Evolutionary conservation across 2,113 vertebrate species (phyloP).

Genomic region (Hipposideros armiger): DNA sequence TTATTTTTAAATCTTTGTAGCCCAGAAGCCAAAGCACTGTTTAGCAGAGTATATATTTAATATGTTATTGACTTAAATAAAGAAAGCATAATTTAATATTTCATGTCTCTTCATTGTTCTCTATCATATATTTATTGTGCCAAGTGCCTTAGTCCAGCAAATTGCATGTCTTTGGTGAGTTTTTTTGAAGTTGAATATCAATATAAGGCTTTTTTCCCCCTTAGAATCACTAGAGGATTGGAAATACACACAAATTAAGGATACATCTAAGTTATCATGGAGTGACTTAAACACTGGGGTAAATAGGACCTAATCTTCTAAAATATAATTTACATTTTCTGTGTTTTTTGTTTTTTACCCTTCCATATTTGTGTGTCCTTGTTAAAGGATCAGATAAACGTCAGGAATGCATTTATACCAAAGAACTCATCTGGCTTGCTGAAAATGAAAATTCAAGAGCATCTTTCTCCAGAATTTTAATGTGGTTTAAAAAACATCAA

Average conservation of each 20-base stretch:
- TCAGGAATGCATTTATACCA: neutral
- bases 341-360: neutral
- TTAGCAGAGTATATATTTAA: neutral
- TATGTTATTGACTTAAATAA: neutral
- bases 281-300: neutral
- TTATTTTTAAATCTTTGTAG: constrained; percentile 6
- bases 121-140: neutral
- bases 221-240: neutral
- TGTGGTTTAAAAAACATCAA: neutral
- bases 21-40: neutral
- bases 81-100: constrained; percentile 32
- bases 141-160: neutral
- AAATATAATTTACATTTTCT: constrained; percentile 27
- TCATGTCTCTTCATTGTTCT: neutral
- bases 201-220: neutral
- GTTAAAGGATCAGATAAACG: constrained; percentile 19
- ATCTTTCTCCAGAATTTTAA: constrained; percentile 17
- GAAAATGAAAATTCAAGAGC: constrained; percentile 23
- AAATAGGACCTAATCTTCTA: neutral
- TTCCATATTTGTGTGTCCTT: neutral
- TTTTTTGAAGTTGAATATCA: neutral
- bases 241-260: neutral
- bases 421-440: neutral
- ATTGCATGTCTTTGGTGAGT: constrained; percentile 4
- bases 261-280: neutral